Conservation (phyloP, 2,113 vertebrate genomes). For the Chloebia gouldiae region DNA sequence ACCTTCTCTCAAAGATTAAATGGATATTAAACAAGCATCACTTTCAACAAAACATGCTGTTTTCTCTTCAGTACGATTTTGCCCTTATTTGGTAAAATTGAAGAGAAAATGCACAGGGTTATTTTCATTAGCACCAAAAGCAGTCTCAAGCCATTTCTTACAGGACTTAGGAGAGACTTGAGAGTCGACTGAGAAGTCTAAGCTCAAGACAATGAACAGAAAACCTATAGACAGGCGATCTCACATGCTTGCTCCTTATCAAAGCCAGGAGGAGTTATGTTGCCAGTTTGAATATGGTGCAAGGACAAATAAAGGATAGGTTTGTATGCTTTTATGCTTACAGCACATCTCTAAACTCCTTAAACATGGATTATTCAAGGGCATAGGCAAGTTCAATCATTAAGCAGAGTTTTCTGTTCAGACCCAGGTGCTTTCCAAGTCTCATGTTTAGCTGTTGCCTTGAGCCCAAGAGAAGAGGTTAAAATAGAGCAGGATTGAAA, state of each 20-base stretch:
- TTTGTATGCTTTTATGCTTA: neutral
- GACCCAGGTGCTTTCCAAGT: neutral
- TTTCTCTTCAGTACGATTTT: neutral
- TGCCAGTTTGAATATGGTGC: neutral
- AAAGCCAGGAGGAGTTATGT: neutral
- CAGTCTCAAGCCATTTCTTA: neutral
- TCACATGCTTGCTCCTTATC: neutral
- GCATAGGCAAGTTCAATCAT: neutral
- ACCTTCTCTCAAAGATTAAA: neutral
- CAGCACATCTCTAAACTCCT: neutral
- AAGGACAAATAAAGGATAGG: neutral
- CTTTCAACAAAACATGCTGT: neutral
- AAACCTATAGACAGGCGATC: neutral
- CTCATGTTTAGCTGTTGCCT: neutral
- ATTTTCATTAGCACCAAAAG: neutral
- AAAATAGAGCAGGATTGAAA: neutral
- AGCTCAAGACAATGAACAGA: neutral
- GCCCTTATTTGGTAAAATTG: neutral
- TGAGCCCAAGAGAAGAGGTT: neutral
- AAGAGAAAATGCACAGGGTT: neutral
- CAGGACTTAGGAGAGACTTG: neutral
- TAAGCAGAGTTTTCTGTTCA: neutral
- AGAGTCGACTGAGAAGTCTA: neutral
- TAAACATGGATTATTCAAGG: neutral
- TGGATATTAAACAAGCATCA: neutral